Conservation (phyloP, 2,888 invertebrate species). For the Drosophila formosana region DNA sequence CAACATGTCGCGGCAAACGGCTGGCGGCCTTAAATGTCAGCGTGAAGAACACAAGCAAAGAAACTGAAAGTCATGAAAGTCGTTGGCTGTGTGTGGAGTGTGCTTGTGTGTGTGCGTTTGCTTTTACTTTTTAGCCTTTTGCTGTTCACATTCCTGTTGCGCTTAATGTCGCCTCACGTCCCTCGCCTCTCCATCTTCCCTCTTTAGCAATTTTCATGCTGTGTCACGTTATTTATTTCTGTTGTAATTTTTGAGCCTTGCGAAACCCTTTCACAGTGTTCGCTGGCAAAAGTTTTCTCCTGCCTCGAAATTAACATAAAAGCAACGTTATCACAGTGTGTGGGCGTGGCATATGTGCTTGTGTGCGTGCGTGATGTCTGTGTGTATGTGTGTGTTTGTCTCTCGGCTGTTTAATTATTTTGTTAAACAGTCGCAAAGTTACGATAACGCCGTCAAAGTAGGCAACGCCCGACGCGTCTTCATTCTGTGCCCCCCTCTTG, state of each 20-base stretch:
- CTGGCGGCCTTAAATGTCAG: constrained; percentile 53
- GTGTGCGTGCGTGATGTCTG: not conserved
- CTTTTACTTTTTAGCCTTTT: constrained; percentile 59
- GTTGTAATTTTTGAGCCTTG: constrained; percentile 55
- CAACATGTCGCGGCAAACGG: constrained; percentile 54
- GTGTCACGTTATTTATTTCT: constrained; percentile 76
- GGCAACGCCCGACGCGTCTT: constrained; percentile 16
- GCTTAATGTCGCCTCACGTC: constrained; percentile 29
- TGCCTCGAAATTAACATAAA: constrained; percentile 67
- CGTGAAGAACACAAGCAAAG: constrained; percentile 36
- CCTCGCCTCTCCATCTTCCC: constrained; percentile 27
- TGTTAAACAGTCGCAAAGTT: constrained; percentile 54
- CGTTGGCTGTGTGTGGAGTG: constrained; percentile 15
- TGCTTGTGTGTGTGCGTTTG: constrained; percentile 2
- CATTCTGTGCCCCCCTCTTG: not conserved
- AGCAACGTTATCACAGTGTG: constrained; percentile 45
- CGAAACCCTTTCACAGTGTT: constrained; percentile 49
- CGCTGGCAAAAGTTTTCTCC: constrained; percentile 45
- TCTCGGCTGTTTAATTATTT: constrained; percentile 58
- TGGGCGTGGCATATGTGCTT: constrained; percentile 46
- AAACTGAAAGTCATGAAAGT: constrained; percentile 62
- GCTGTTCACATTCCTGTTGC: constrained; percentile 55
- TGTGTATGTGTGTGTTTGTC: constrained; percentile 3
- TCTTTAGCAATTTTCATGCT: constrained; percentile 67
- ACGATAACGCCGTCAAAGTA: constrained; percentile 22